Percentiles rank a stretch among this genome's conserved stretches.
Evolutionary conservation across 2,888 invertebrate species (phyloP).

Genomic region (Auanema freiburgensis): DNA sequence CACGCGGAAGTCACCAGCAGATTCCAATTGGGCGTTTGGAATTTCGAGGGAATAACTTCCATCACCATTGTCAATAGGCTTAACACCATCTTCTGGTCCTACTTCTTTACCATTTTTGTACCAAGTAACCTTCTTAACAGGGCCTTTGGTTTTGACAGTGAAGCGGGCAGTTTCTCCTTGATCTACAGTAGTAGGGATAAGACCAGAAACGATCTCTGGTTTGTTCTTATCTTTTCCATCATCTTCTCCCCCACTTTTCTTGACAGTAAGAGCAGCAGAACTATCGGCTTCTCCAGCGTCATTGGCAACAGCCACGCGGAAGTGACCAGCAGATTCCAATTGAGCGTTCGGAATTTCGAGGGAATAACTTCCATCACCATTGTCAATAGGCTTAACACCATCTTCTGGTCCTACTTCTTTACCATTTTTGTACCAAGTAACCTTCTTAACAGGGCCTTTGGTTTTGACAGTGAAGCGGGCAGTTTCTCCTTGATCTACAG

Average conservation of each 20-base stretch:
- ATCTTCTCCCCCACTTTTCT: slow-evolving; percentile 26
- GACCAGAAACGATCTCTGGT: slow-evolving; percentile 69
- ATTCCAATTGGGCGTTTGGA: slow-evolving; percentile 51
- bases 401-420: slow-evolving; percentile 56
- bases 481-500: slow-evolving; percentile 81
- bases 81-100: slow-evolving; percentile 41
- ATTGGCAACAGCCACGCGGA: slow-evolving; percentile 46
- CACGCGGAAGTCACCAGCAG: slow-evolving; percentile 45
- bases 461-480: slow-evolving; percentile 74
- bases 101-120: slow-evolving; percentile 65
- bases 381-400: slow-evolving; percentile 53
- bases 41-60: slow-evolving; percentile 51
- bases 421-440: slow-evolving; percentile 74
- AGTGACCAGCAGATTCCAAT: slow-evolving; percentile 52
- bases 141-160: slow-evolving; percentile 71
- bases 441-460: slow-evolving; percentile 79
- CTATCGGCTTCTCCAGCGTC: slow-evolving; percentile 63
- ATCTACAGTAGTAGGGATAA: slow-evolving; percentile 74
- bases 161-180: slow-evolving; percentile 83
- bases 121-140: slow-evolving; percentile 81
- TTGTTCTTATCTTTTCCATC: slow-evolving; percentile 67
- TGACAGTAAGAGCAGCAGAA: slow-evolving; percentile 52
- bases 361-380: slow-evolving; percentile 48
- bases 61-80: slow-evolving; percentile 54
- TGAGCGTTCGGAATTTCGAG: slow-evolving; percentile 54